Conservation (phyloP, 2,888 invertebrate genomes). For the Muschampia plurimacula region DNA sequence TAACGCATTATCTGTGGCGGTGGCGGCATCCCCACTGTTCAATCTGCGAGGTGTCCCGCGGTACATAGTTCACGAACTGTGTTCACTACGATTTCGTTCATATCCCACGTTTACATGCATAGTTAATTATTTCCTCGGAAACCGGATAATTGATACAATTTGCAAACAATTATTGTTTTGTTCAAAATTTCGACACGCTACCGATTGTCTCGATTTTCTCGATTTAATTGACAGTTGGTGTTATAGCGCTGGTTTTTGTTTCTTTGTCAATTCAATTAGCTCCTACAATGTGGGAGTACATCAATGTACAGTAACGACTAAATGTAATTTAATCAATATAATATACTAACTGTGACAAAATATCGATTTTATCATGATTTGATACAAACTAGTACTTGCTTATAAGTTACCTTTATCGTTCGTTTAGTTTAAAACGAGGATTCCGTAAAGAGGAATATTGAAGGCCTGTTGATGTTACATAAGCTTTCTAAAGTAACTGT, state of each 20-base stretch:
- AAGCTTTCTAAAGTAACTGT: background rate
- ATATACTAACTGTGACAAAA: background rate
- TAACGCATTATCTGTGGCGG: constrained; percentile 37
- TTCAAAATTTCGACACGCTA: constrained; percentile 3
- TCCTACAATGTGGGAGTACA: background rate
- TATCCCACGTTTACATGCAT: constrained; percentile 10
- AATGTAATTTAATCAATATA: background rate
- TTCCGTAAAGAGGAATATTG: background rate
- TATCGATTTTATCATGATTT: background rate
- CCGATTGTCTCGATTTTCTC: background rate
- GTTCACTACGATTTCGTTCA: background rate
- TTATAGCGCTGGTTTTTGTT: constrained; percentile 1
- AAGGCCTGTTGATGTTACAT: background rate
- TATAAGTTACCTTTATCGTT: too few species aligned
- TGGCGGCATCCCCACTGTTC: background rate
- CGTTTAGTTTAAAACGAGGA: background rate
- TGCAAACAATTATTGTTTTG: constrained; percentile 8
- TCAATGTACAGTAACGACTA: too few species aligned
- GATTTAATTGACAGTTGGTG: too few species aligned
- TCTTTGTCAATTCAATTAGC: background rate
- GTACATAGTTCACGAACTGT: background rate
- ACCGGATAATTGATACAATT: constrained; percentile 12
- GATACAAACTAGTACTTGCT: background rate
- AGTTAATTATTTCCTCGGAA: constrained; percentile 2
- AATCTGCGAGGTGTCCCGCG: too few species aligned